A percentile compares a stretch with the other conserved stretches of the same genome.
These are phyloP conservation scores for Epirrhoe tristata DNA, from an alignment of 2,888 invertebrate species.

Conservation along the genomic window DNA sequence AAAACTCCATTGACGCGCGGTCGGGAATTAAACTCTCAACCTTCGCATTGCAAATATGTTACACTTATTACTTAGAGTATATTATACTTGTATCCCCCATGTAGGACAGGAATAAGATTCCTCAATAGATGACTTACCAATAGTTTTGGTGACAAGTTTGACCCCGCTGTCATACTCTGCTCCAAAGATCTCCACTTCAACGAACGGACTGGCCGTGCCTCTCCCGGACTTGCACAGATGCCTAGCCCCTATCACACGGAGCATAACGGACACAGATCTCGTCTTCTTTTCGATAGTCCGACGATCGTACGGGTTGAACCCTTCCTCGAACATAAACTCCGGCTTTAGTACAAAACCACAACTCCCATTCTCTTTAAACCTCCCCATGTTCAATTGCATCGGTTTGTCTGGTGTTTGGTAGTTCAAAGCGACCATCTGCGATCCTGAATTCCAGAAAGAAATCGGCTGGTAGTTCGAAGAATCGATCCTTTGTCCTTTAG, in stretches of 20 bases:
- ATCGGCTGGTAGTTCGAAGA: conserved; percentile 99
- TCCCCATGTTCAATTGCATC: conserved; percentile 98
- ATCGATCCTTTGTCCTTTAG: conserved; percentile 96
- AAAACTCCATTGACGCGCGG: too few species aligned
- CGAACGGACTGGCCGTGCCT: conserved; percentile 95
- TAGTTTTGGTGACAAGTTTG: conserved; percentile 93
- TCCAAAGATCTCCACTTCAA: conserved; percentile 96
- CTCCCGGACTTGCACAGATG: conserved; percentile 94
- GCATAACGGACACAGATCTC: conserved; percentile 84
- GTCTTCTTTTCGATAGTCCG: conserved; percentile 77
- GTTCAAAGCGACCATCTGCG: conserved; percentile 98
- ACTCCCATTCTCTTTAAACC: conserved; percentile 95
- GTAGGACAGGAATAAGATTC: too few species aligned
- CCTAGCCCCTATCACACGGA: conserved; percentile 95
- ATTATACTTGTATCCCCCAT: too few species aligned
- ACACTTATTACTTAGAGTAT: too few species aligned
- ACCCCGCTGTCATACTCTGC: conserved; percentile 94
- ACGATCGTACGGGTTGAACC: conserved; percentile 91
- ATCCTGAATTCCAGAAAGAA: conserved; percentile 97
- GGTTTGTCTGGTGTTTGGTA: conserved; percentile 98
- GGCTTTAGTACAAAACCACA: conserved; percentile 98
- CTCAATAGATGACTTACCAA: conserved; percentile 84
- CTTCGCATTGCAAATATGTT: too few species aligned
- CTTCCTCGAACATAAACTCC: conserved; percentile 92
- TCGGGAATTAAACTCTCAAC: too few species aligned